Evolutionary conservation across 92 coral and sea anemone genomes (phyloP), one percentile per base, ranked within the genome.

Genomic region (Actinernus sp.): DNA sequence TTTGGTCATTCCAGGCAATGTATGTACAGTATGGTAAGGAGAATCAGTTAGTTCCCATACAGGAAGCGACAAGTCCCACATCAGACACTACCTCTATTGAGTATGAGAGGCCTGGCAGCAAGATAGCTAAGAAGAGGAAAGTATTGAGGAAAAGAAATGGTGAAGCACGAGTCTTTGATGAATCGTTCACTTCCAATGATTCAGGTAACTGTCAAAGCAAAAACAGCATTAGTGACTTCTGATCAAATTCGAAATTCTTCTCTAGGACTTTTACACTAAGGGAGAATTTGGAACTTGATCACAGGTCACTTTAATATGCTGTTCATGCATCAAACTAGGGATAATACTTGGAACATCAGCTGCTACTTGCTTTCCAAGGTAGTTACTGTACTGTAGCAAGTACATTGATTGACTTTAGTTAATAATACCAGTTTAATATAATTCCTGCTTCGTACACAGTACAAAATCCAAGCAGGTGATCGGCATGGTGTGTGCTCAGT

Each of bases 101-200:
- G 52, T 54, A 74, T 40, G 37, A 51, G 22, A 59, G 71, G 36
- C 84, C 90, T 3, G 44, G 78, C 8, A 60, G 80, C 31, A 76
- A 76, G 57, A 39, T 59, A 61, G 76, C 77, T 17, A 63, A 74
- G 22, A 94, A 87, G 51, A 91, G 98, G 40, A 93, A 94, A 57
- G 98, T 94, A 3, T 55, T 94, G 36, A 84, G 98, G 63, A 76
- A 69, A 63, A 87, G 61, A 36, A 69, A 94, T 72, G 98, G 98
- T 1, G 91, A 87, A 54, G 30, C 96, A 0, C 78, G 91, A 68
- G 98, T 94, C 50, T 94, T 94, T 87, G 98, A 94, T 73, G 98
- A 94, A 52, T 94, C 98, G 4, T 91, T 87, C 49, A 71, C 97
- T 9, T 77, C 86, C 26, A 84, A 68, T 58, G 92, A 89, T 21